Evolutionary conservation across 1,140 invertebrate species (phyloP), one percentile per base, ranked within the genome.

Genomic region (Cyphomyrmex costatus): DNA sequence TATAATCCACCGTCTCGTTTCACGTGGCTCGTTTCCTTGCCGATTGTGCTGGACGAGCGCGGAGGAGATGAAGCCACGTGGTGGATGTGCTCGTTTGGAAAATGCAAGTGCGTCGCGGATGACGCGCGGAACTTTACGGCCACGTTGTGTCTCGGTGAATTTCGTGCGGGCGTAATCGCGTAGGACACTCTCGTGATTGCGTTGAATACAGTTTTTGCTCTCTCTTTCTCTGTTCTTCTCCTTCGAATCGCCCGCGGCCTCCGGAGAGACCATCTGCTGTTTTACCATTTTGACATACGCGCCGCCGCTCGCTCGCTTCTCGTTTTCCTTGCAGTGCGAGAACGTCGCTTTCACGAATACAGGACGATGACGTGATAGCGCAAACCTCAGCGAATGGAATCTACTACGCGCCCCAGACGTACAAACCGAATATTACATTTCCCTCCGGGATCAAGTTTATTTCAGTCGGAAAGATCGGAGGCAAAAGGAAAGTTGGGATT

Each of bases 71-170:
- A 61, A 42, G 10, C 36, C 65, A 68, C 65, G 36, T 49, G 65
- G 65, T 46, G 63, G 42, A 53, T 66, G 53, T 30, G 56, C 77
- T 71, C 61, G 33, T 27, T 68, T 27, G 53, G 36, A 74, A 65
- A 63, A 85, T 85, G 74, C 76, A 70, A 88, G 36, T 51, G 56
- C 53, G 30, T 30, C 21, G 33, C 12, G 46, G 56, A 66, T 71
- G 77, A 84, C 51, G 66, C 71, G 27, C 30, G 33, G 49, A 66
- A 78, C 56, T 90, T 89, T 90, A 90, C 46, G 78, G 77, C 49
- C 21, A 19, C 24, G 33, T 61, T 76, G 27, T 4, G 27, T 4
- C 30, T 19, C 27, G 10, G 3, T 73, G 73, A 78, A 76, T 56
- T 86, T 65, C 30, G 33, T 51, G 24, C 53, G 24, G 49, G 42